phyloP scores from a whole-genome alignment of 2,797 vertebrate genomes.

The Cebuella pygmaea region DNA sequence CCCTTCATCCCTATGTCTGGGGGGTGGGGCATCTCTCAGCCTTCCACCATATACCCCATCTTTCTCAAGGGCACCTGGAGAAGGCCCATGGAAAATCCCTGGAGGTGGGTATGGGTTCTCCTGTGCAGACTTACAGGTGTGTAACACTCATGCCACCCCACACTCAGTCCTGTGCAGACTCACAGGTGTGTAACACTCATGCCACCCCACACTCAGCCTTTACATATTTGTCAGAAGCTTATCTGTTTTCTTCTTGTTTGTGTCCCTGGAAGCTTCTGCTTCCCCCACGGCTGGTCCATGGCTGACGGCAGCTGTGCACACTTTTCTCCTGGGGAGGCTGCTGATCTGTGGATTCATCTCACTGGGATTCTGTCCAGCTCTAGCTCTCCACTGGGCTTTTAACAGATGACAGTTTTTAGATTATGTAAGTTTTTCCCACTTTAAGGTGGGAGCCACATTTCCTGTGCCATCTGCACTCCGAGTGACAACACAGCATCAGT shows the following conservation, averaged over 20 bases:
- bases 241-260: neutral
- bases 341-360: no score
- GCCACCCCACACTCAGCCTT: neutral
- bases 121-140: neutral
- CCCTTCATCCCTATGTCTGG: neutral
- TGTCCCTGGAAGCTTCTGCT: neutral
- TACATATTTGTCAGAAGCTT: neutral
- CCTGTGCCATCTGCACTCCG: no score
- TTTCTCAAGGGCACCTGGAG: neutral
- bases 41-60: no score
- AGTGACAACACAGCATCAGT: neutral
- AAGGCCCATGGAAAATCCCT: no score
- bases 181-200: neutral
- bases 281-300: accelerated
- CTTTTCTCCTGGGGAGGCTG: neutral
- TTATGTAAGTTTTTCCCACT: neutral
- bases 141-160: neutral
- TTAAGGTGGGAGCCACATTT: neutral
- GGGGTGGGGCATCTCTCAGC: neutral
- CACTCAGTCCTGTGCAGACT: no score
- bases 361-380: neutral
- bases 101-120: neutral
- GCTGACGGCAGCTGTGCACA: neutral
- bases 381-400: neutral
- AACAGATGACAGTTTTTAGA: neutral